Base-by-base conservation (phyloP, 2,113 vertebrate genomes). In the Engystomops pustulosus region DNA sequence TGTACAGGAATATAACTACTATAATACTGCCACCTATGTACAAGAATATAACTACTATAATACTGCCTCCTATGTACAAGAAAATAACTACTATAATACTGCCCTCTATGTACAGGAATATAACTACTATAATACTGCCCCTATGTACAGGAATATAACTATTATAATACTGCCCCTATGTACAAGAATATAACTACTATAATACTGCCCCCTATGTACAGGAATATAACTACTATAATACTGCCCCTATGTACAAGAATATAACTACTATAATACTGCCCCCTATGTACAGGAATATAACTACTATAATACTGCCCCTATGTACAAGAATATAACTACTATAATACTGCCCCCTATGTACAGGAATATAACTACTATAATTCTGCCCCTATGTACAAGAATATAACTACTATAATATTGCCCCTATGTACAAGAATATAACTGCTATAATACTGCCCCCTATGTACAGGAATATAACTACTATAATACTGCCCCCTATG, bases 391-490 rank as follows among this genome's bases (percentile, higher is more conserved):
- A 60, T 60, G 11, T 60, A 60, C 55, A 60, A 60, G 55, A 60
- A 60, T 60, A 27, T 60, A 60, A 60, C 55, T 60, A 60, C 9
- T 60, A 60, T 60, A 60, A 27, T 60, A 60, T 23, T 60, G 11
- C 55, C 8, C 55, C 55, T 60, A 60, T 60, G 11, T 60, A 60
- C 55, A 60, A 60, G 55, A 60, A 60, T 60, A 60, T 27, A 27
- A 60, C 38, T 60, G 27, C 55, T 60, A 60, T 60, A 60, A 27
- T 60, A 60, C 55, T 60, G 23, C 23, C 55, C 4, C 23, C 47
- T 49, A 60, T 60, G 11, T 60, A 60, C 55, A 60, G 14, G 55
- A 60, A 60, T 60, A 60, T 60, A 60, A 60, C 55, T 58, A 58
- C 53, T 58, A 58, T 58, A 58, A 58, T 58, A 58, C 53, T 58